Evolutionary conservation across 2,113 vertebrate species (phyloP), one percentile per base, ranked within the genome.

Genomic region (Chascanopsetta lugubris): DNA sequence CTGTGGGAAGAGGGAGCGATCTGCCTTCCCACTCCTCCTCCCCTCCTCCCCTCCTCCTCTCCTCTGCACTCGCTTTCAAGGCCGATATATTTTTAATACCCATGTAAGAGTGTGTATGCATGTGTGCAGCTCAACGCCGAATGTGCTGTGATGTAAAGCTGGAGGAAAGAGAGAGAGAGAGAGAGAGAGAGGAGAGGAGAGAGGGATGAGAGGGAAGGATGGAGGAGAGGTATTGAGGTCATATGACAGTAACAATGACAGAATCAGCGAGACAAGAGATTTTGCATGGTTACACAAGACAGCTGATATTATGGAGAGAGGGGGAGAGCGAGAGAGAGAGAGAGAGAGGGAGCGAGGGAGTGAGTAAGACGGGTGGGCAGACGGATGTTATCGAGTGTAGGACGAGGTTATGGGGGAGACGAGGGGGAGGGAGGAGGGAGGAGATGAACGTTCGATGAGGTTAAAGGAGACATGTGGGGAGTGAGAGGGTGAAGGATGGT

Each of bases 51-150:
- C 10, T 8, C 18, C 17, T 6, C 40, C 61, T 32, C 25, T 51
- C 54, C 55, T 56, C n/a, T 30, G 20, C 25, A 15, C 54, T 67
- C 27, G 40, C 72, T 73, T 73, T 50, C 15, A 60, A 68, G 1
- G 42, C 53, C 54, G 47, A 59, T 51, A 18, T 67, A 30, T 73
- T 51, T 65, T 66, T 67, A 62, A 80, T 8, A 45, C 30, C 34
- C 46, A 38, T 26, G 64, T 61, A 72, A 66, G 13, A 66, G 45
- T 13, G 15, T 24, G 46, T 25, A 68, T 45, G 40, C 67, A 53
- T n/a, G n/a, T n/a, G n/a, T n/a, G n/a, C n/a, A n/a, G n/a, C n/a
- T 20, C 27, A 18, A 55, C 17, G 59, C 27, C 57, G 66, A 38
- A 38, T 0, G 47, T 48, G 27, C 43, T 5, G 12, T 8, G 49